Evolutionary conservation across 1,140 invertebrate genomes (phyloP).

Genomic region (Cotesia typhae): DNA sequence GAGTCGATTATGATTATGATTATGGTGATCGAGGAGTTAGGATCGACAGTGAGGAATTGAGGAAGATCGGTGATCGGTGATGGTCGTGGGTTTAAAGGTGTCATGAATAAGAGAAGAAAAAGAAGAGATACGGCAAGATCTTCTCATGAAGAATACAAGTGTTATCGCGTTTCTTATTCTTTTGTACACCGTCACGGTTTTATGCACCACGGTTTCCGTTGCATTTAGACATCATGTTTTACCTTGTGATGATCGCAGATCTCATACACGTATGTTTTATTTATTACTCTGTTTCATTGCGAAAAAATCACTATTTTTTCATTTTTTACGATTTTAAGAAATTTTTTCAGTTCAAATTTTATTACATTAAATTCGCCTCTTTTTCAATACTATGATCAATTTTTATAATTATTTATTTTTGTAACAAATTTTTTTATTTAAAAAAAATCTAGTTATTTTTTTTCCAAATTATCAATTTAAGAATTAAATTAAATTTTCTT

Average conservation of each 20-base stretch:
- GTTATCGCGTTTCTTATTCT: constrained; percentile 27
- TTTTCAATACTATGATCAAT: too few species aligned
- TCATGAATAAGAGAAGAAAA: neutral
- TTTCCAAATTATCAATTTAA: too few species aligned
- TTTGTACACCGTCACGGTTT: constrained; percentile 16
- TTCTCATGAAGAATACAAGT: constrained; percentile 29
- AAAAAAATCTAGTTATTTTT: too few species aligned
- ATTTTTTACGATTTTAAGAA: neutral
- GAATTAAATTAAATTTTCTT: too few species aligned
- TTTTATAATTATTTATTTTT: too few species aligned
- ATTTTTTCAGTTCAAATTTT: neutral
- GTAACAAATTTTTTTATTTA: too few species aligned
- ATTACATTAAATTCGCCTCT: too few species aligned
- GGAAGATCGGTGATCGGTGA: too few species aligned
- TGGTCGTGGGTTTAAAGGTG: neutral
- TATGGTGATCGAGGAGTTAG: too few species aligned
- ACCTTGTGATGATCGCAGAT: constrained; percentile 30
- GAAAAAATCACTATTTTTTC: neutral
- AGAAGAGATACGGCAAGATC: constrained; percentile 5
- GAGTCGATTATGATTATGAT: too few species aligned
- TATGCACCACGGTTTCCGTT: constrained; percentile 23
- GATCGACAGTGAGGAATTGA: too few species aligned
- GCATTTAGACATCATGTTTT: constrained; percentile 29
- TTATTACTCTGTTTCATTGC: neutral
- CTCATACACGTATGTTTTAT: constrained; percentile 31